Percentiles rank a stretch among this genome's conserved stretches.
Evolutionary conservation across 2,113 vertebrate species (phyloP).

Genomic region (Gnathonemus longibarbis): DNA sequence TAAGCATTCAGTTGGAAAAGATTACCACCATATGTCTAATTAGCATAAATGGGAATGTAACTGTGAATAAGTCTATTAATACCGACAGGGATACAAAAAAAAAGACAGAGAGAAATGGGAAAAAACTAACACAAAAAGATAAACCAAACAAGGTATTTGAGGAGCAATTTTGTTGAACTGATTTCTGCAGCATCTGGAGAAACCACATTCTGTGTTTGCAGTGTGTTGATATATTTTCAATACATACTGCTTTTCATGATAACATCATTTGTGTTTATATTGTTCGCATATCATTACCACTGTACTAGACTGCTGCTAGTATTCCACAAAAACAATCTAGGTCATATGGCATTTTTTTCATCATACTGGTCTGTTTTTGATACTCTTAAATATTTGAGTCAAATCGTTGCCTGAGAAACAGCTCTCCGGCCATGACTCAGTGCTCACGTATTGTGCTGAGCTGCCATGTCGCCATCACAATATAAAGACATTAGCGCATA

Average conservation of each 20-base stretch:
- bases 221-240: not conserved
- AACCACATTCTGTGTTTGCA: not conserved
- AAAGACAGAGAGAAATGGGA: not conserved
- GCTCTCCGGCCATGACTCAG: not conserved
- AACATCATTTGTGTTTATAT: not conserved
- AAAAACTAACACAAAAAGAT: not conserved
- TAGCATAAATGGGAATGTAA: not conserved
- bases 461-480: not conserved
- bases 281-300: not conserved
- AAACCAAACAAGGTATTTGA: not conserved
- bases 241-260: not conserved
- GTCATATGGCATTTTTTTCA: not conserved
- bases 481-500: not conserved
- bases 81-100: not conserved
- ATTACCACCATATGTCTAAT: slow-evolving; percentile 7
- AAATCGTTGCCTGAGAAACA: not conserved
- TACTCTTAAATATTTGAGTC: not conserved
- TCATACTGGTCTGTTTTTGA: not conserved
- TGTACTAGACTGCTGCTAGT: not conserved
- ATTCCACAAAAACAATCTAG: not conserved
- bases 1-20: slow-evolving; percentile 3
- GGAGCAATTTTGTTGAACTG: not conserved
- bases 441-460: not conserved
- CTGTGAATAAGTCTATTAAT: slow-evolving; percentile 2
- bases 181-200: not conserved